Evolutionary conservation across 1,140 invertebrate species (phyloP), one percentile per base, ranked within the genome.

Genomic region (Telenomus remus): DNA sequence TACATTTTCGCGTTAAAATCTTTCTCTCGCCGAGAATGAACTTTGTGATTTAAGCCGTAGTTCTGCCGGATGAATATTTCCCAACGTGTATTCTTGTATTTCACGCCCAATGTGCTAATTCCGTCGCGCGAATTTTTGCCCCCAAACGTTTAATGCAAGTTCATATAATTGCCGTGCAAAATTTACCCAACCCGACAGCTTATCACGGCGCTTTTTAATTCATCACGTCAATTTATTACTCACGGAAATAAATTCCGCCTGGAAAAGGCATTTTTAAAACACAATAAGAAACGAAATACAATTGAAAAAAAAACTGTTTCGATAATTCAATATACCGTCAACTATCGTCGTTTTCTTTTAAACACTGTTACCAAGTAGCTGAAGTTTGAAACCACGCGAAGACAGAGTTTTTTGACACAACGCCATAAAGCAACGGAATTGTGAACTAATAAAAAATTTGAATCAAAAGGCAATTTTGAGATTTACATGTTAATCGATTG

Each of bases 1-100:
- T 78, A 78, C 69, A 78, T 69, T 78, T 78, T 78, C 76, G 42
- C 60, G 65, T 74, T 78, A 74, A 78, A 78, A 78, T 78, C 76
- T 78, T 78, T 78, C 69, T 73, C 64, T 72, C 72, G 60, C 10
- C 35, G 12, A 50, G 42, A 49, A 56, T 73, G 76, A 78, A 78
- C 76, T 73, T 78, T 73, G 65, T 78, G 76, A 78, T 78, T 78
- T 73, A 78, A 78, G 56, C 51, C 59, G 70, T 78, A 70, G 70
- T 73, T 78, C 70, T 73, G 70, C 44, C 35, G 70, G 73, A 78
- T 78, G 69, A 78, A 78, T 78, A 72, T 73, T n/a, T n/a, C 19
- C 65, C 65, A 70, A 51, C 68, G 59, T 66, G 64, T 78, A 78
- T 72, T 78, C 75, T 69, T 73, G 75, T 78, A 73, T 78, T 68